Evolutionary conservation across 2,797 vertebrate species (phyloP).

Genomic region (Manis crassicaudata): DNA sequence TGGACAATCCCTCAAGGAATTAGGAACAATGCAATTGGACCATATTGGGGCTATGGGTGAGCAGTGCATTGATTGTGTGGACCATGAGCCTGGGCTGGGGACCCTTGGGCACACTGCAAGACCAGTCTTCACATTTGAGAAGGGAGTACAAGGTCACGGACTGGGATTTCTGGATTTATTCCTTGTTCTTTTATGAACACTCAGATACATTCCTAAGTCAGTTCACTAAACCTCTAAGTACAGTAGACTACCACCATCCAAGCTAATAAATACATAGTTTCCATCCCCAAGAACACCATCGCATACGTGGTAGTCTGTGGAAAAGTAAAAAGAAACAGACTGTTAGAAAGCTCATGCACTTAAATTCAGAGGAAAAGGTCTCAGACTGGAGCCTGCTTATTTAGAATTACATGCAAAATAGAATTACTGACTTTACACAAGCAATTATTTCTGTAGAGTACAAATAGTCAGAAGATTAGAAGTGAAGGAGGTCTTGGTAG

Average conservation of each 20-base stretch:
- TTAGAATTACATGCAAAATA: background rate
- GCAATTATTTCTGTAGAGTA: background rate
- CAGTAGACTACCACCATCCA: background rate
- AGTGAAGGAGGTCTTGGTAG: fast-evolving
- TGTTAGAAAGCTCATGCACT: background rate
- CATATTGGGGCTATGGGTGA: background rate
- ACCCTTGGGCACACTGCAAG: background rate
- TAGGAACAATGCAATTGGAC: too few species aligned
- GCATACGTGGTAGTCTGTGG: background rate
- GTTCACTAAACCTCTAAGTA: background rate
- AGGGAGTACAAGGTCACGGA: background rate
- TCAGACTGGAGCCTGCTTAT: background rate
- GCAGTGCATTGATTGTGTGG: too few species aligned
- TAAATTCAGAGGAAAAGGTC: background rate
- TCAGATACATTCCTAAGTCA: background rate
- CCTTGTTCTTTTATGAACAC: background rate
- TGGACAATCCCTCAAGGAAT: background rate
- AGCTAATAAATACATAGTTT: background rate
- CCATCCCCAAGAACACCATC: background rate
- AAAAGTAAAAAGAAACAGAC: background rate
- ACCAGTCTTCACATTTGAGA: background rate
- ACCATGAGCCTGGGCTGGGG: too few species aligned
- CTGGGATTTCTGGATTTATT: background rate
- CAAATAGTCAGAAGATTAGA: background rate
- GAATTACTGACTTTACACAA: background rate